Evolutionary conservation across 2,113 vertebrate species (phyloP).

Genomic region (Ascaphus truei): DNA sequence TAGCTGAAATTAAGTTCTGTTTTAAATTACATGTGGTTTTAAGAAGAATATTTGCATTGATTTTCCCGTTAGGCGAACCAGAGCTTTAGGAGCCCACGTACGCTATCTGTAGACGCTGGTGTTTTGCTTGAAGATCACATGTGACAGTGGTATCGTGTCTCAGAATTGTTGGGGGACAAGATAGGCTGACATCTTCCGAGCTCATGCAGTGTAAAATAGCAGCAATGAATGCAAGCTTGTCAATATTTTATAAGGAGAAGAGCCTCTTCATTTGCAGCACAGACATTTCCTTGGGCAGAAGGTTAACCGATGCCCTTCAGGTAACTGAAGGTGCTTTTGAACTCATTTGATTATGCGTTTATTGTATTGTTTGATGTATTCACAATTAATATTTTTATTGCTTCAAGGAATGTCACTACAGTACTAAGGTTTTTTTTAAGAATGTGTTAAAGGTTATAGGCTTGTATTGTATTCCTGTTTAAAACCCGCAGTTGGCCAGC

Average conservation of each 20-base stretch:
- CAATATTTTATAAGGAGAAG: not conserved
- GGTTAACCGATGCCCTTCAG: not conserved
- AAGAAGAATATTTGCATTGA: conserved; percentile 14
- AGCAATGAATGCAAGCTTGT: not conserved
- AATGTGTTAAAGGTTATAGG: too few species aligned
- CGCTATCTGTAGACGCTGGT: not conserved
- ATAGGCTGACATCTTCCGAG: not conserved
- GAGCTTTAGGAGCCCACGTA: not conserved
- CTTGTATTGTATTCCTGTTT: not conserved
- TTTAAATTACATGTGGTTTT: conserved; percentile 20
- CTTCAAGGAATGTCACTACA: too few species aligned
- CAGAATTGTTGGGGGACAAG: not conserved
- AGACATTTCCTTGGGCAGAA: not conserved
- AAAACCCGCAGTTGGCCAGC: not conserved
- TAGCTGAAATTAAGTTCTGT: conserved; percentile 19
- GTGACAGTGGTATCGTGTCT: not conserved
- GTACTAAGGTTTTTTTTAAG: too few species aligned
- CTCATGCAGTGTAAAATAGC: not conserved
- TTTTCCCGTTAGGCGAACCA: not conserved
- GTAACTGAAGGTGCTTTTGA: not conserved
- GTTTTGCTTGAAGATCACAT: not conserved
- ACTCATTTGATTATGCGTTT: not conserved
- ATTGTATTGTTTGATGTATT: too few species aligned
- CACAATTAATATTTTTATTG: too few species aligned
- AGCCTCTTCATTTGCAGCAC: too few species aligned